phyloP scores from a whole-genome alignment of 2,797 vertebrate genomes.

The Ceryle rudis region DNA sequence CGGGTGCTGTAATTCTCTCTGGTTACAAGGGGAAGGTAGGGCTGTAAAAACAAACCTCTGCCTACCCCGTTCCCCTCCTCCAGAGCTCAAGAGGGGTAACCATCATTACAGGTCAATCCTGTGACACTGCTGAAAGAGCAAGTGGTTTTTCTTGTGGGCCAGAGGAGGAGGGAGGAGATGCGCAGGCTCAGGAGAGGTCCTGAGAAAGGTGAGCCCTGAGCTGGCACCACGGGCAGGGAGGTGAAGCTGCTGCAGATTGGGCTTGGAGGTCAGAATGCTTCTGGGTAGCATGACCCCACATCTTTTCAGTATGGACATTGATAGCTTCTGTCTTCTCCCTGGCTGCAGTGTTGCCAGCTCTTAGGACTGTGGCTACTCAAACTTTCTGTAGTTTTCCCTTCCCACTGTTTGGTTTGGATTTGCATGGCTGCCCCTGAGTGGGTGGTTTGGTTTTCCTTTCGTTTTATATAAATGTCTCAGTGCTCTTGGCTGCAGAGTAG shows the following conservation, averaged over 20 bases:
- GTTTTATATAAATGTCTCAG: not conserved
- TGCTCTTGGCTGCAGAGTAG: not conserved
- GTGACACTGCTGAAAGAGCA: not conserved
- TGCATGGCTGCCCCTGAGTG: accelerated
- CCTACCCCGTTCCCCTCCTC: not conserved
- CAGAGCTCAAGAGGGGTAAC: not conserved
- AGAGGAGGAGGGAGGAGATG: not conserved
- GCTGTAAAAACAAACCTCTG: not conserved
- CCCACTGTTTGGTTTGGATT: not conserved
- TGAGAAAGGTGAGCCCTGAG: not conserved
- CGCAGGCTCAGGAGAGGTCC: not conserved
- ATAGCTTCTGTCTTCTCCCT: not conserved
- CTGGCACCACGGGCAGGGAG: accelerated
- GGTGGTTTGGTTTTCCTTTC: not conserved
- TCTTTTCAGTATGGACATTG: not conserved
- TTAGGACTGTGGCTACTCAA: not conserved
- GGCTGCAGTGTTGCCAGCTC: not conserved
- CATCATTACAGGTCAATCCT: not conserved
- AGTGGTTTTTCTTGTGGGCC: too few species aligned
- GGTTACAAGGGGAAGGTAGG: not conserved
- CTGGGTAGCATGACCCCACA: not conserved
- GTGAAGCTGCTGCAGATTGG: not conserved
- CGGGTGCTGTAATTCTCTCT: accelerated
- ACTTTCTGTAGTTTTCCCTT: not conserved
- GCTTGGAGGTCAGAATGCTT: not conserved